These are phyloP conservation scores for Aphelenchoides fujianensis DNA, from an alignment of 1,140 invertebrate genomes.

Conservation along the genomic window DNA sequence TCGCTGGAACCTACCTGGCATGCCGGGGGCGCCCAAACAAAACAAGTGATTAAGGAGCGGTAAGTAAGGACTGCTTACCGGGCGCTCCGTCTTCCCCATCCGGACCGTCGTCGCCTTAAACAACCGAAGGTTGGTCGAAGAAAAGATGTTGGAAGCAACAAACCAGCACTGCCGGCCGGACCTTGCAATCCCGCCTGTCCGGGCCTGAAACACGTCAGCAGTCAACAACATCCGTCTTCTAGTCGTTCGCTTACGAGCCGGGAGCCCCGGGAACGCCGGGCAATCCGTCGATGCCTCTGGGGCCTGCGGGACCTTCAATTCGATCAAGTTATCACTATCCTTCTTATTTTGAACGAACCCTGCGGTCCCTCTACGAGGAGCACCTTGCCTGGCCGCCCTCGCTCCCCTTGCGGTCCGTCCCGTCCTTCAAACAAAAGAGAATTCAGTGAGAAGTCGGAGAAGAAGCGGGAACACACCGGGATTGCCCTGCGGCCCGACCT, in stretches of 20 bases:
- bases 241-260: not conserved
- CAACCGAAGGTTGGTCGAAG: not conserved
- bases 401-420: not conserved
- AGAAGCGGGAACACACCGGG: not conserved
- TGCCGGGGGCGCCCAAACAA: not conserved
- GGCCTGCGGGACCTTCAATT: no score
- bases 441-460: not conserved
- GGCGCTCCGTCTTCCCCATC: constrained; percentile 2
- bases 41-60: not conserved
- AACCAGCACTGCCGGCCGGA: not conserved
- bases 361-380: not conserved
- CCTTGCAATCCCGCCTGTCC: not conserved
- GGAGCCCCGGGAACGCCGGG: not conserved
- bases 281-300: not conserved
- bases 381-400: not conserved
- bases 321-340: no score
- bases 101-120: not conserved
- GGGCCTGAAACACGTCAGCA: not conserved
- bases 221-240: no score
- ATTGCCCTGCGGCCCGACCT: not conserved
- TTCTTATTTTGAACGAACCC: no score
- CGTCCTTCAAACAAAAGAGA: not conserved
- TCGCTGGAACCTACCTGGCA: not conserved
- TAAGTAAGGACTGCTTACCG: not conserved
- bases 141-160: not conserved